Percentiles rank a stretch among this genome's conserved stretches.
Evolutionary conservation across 2,113 vertebrate genomes (phyloP).

Genomic region (Bujurquina vittata): DNA sequence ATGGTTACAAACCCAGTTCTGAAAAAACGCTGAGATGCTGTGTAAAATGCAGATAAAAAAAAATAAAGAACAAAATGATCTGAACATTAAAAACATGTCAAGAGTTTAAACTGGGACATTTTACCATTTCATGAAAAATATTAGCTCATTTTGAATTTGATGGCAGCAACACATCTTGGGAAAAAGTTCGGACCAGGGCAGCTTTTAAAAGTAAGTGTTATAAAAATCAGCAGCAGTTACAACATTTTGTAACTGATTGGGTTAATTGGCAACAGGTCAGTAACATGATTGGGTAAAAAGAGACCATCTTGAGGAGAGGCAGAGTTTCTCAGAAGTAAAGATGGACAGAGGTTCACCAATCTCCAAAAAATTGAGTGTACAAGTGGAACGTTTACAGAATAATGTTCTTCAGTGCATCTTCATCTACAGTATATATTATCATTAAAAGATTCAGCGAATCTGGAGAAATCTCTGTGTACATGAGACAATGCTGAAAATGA

Average conservation of each 20-base stretch:
- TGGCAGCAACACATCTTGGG: not conserved
- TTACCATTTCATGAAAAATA: not conserved
- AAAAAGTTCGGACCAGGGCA: not conserved
- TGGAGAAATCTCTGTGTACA: not conserved
- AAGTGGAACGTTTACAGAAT: not conserved
- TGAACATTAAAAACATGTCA: not conserved
- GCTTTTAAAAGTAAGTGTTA: not conserved
- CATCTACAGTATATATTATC: not conserved
- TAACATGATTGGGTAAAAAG: not conserved
- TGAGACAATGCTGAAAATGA: no score
- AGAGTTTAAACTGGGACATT: not conserved
- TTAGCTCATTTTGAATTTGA: not conserved
- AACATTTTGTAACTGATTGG: no score
- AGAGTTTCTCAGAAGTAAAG: not conserved
- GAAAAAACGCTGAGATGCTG: not conserved
- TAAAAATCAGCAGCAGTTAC: not conserved
- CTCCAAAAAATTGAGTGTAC: not conserved
- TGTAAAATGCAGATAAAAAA: not conserved
- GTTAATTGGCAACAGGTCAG: no score
- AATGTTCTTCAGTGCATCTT: no score
- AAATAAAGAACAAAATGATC: not conserved
- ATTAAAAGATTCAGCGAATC: not conserved
- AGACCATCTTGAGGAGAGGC: not conserved
- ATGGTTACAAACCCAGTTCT: not conserved
- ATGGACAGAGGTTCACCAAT: not conserved